phyloP scores from a whole-genome alignment of 2,888 invertebrate species.

The Meloe dianella region DNA sequence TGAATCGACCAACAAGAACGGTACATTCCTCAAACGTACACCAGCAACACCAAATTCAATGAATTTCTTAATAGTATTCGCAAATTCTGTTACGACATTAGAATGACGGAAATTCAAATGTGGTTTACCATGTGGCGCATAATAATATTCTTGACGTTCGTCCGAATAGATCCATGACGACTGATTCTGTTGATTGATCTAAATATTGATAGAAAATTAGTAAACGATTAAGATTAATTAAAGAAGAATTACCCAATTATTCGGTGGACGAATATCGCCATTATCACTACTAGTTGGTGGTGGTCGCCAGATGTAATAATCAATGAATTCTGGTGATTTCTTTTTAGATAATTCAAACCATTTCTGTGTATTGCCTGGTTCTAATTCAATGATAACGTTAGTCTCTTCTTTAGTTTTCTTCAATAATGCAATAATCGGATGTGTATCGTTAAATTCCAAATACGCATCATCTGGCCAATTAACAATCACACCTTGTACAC shows the following conservation, averaged over 20 bases:
- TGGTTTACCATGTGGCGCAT: constrained; percentile 79
- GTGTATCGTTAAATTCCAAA: constrained; percentile 64
- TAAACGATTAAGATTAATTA: constrained; percentile 14
- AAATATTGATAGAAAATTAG: too few relatives aligned
- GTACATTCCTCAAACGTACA: constrained; percentile 74
- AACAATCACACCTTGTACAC: constrained; percentile 72
- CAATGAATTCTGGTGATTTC: constrained; percentile 65
- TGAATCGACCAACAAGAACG: constrained; percentile 69
- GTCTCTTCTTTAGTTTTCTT: constrained; percentile 64
- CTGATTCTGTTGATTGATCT: constrained; percentile 52
- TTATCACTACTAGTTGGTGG: constrained; percentile 56
- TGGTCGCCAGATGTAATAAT: constrained; percentile 81
- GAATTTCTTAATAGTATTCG: constrained; percentile 73
- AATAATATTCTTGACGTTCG: constrained; percentile 72
- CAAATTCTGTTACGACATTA: constrained; percentile 69
- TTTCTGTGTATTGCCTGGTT: constrained; percentile 74
- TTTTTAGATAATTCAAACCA: constrained; percentile 75
- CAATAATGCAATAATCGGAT: constrained; percentile 61
- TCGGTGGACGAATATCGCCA: constrained; percentile 63
- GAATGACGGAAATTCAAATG: constrained; percentile 83
- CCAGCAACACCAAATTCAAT: constrained; percentile 80
- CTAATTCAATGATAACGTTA: constrained; percentile 74
- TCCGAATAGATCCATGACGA: constrained; percentile 76
- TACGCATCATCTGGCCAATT: constrained; percentile 68
- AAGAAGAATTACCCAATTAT: constrained; percentile 71